Percentiles rank a stretch among this genome's conserved stretches.
phyloP scores from a whole-genome alignment of 2,888 invertebrate genomes.

The Scaptomyza cyrtandrae region DNA sequence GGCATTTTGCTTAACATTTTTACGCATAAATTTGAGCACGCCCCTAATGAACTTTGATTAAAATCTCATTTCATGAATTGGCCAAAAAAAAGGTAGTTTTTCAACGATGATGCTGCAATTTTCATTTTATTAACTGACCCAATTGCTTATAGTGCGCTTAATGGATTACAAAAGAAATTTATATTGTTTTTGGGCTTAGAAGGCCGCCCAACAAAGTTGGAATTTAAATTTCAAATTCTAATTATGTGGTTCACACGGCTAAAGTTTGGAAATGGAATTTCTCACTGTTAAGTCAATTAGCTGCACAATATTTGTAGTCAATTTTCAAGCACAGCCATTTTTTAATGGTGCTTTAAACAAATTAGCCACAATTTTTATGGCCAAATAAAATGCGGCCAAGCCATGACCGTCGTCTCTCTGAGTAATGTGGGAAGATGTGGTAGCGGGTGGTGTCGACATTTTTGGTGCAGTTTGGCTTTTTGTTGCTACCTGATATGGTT shows the following conservation, averaged over 20 bases:
- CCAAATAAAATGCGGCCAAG: slow-evolving; percentile 24
- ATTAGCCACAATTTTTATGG: slow-evolving; percentile 68
- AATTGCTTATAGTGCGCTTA: slow-evolving; percentile 38
- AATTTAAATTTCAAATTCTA: slow-evolving; percentile 37
- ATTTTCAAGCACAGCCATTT: slow-evolving; percentile 28
- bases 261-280: slow-evolving; percentile 20
- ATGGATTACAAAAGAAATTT: slow-evolving; percentile 17
- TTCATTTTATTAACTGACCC: slow-evolving; percentile 53
- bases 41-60: slow-evolving; percentile 64
- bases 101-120: slow-evolving; percentile 68
- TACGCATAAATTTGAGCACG: slow-evolving; percentile 63
- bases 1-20: slow-evolving; percentile 66
- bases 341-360: slow-evolving; percentile 66
- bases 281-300: slow-evolving; percentile 42
- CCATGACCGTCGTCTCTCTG: slow-evolving; percentile 26
- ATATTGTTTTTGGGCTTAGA: slow-evolving; percentile 1
- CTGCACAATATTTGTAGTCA: slow-evolving; percentile 45
- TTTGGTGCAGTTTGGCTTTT: slow-evolving; percentile 20
- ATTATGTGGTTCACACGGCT: slow-evolving; percentile 58
- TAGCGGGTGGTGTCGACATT: slow-evolving; percentile 38
- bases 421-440: slow-evolving; percentile 66
- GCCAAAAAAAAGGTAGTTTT: slow-evolving; percentile 20
- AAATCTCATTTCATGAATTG: slow-evolving; percentile 57
- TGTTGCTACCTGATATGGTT: slow-evolving; percentile 18
- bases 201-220: slow-evolving; percentile 1